Evolutionary conservation across 2,113 vertebrate genomes (phyloP), one percentile per base, ranked within the genome.

Genomic region (Gobius niger): DNA sequence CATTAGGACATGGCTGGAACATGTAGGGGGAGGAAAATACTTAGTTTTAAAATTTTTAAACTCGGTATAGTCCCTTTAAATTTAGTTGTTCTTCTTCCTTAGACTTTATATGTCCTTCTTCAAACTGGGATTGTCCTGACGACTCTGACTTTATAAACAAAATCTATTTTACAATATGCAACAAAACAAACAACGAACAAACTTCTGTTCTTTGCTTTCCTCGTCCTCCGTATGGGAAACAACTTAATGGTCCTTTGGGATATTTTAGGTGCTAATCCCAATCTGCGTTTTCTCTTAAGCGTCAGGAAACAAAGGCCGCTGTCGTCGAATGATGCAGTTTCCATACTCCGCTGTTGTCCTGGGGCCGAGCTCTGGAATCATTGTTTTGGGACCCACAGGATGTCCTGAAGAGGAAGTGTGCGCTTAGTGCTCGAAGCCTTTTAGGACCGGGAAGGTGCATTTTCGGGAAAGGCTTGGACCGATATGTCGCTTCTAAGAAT

Each of bases 391-490:
- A 92, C 74, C 85, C 91, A 88, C 96, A 98, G 96, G 97, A 98
- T 98, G 95, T 98, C 96, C 97, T 98, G 95, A 94, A 95, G 94
- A 96, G 96, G 92, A 93, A 90, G 88, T 87, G 89, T 71, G 85
- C 24, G 51, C 88, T 42, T 75, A 6, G 77, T 67, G 11, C 65
- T 70, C 54, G 24, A 16, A 24, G 72, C 68, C 77, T 84, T 83
- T 89, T 75, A 73, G 78, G 84, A 68, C 73, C 56, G 67, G 82
- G 54, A 86, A 87, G 84, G 66, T 77, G 70, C 70, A 67, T 18
- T 10, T 67, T 66, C 24, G 54, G 77, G 82, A 84, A 77, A 91
- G 81, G 70, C 80, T 82, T 9, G 52, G 68, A 60, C 68, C 40
- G 14, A 63, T 46, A 34, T 18, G 9, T 73, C 83, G 76, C 71